Evolutionary conservation across 2,888 invertebrate genomes (phyloP), one percentile per base, ranked within the genome.

Genomic region (Laothoe populi): DNA sequence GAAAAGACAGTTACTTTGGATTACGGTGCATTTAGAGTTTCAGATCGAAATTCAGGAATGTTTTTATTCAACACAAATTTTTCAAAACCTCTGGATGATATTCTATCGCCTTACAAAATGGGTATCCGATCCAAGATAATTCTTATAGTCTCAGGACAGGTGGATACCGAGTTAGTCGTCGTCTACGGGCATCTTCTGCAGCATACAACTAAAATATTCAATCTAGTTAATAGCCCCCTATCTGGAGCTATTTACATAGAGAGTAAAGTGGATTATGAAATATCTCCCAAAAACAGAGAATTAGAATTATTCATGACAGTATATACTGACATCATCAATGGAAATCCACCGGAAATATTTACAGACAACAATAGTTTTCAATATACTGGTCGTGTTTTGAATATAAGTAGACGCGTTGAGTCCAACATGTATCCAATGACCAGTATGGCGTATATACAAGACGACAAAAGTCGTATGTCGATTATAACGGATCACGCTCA

Each of bases 361-460:
- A 96, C 97, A 0, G 99, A 99, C 86, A 95, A 97, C 66, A 99
- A 98, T 82, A 98, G 99, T 4, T 98, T 98, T 80, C 97, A 97
- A 81, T 97, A 96, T 90, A 96, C 97, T 61, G 94, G 95, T 72
- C 93, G 97, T 26, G 89, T 95, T 7, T 95, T 97, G 79, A 95
- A 97, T 44, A 95, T 96, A 63, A 94, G 95, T 63, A 96, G 97
- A 69, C 96, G 96, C 0, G 94, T 98, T 58, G 99, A 99, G 86
- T 99, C 98, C 0, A 99, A 99, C 84, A 97, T 98, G 82, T 99
- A 97, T 83, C 99, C 99, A 0, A 96, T 98, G 70, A 98, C 99
- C 0, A 96, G 96, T 10, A 96, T 96, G 93, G 96, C 96, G 1
- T 98, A 95, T 81, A 95, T 98, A 68, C 96, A 98, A 84, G 98